Conservation (phyloP, 2,888 invertebrate genomes). For the Lottia gigantea region DNA sequence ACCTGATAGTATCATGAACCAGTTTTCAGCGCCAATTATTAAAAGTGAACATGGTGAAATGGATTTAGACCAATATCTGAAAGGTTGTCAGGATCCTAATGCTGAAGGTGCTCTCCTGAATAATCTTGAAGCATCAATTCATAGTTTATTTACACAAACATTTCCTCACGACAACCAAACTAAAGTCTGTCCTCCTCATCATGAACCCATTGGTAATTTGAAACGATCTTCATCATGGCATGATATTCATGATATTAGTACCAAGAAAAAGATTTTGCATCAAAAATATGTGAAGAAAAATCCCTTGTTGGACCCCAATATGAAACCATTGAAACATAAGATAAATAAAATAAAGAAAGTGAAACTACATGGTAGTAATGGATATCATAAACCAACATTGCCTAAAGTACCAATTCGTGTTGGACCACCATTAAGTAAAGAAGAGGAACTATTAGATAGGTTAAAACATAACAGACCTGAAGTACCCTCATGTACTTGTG, state of each 20-base stretch:
- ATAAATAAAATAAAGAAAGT: background rate
- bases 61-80: background rate
- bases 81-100: background rate
- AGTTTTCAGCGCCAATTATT: constrained; percentile 2
- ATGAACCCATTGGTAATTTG: background rate
- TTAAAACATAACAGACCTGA: constrained; percentile 79
- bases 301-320: constrained; percentile 13
- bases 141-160: constrained; percentile 21
- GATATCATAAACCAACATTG: background rate
- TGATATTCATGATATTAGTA: constrained; percentile 7
- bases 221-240: constrained; percentile 6
- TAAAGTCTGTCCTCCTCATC: constrained; percentile 9
- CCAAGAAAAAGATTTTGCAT: constrained; percentile 20
- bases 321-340: constrained; percentile 10
- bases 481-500: constrained; percentile 90
- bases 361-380: background rate
- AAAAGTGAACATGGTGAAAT: background rate
- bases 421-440: background rate
- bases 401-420: background rate
- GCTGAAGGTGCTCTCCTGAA: constrained; percentile 10
- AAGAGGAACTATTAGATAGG: constrained; percentile 69
- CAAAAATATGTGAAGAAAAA: background rate
- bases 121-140: constrained; percentile 20
- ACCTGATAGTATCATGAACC: background rate
- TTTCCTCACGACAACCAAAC: constrained; percentile 14